These are phyloP conservation scores for Catajapyx aquilonaris DNA, from an alignment of 1,140 invertebrate species.

Conservation along the genomic window DNA sequence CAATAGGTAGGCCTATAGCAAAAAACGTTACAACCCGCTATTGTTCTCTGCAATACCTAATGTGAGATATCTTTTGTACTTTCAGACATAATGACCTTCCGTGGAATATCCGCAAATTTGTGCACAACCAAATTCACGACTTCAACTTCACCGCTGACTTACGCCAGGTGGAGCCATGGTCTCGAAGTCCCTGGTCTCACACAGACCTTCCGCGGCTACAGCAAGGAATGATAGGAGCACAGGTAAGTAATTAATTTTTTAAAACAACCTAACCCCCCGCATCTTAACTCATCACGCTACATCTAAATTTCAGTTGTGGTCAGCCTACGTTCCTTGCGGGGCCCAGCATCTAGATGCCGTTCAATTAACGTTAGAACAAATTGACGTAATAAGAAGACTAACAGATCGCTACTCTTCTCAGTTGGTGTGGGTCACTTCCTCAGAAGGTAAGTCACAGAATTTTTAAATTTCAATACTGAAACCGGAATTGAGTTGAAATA, in stretches of 20 bases:
- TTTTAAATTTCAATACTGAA: too few species aligned
- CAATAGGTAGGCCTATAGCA: too few species aligned
- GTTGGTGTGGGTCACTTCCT: constrained; percentile 13
- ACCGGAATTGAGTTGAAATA: too few species aligned
- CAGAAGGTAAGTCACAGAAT: constrained; percentile 14
- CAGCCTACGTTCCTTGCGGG: constrained; percentile 24
- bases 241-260: constrained; percentile 10
- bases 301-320: constrained; percentile 26
- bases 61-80: too few species aligned
- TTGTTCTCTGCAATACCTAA: too few species aligned
- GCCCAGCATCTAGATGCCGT: constrained; percentile 27
- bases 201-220: constrained; percentile 16
- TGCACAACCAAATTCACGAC: constrained; percentile 16
- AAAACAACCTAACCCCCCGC: constrained; percentile 1
- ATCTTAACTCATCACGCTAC: constrained; percentile 2
- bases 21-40: too few species aligned
- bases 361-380: constrained; percentile 25
- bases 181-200: constrained; percentile 16
- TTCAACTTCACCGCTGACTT: constrained; percentile 15
- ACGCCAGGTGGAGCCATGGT: constrained; percentile 15
- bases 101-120: constrained; percentile 21
- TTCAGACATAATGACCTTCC: constrained; percentile 28
- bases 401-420: not conserved
- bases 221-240: constrained; percentile 17
- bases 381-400: constrained; percentile 23